These are phyloP conservation scores for Pedetes capensis DNA, from an alignment of 2,113 vertebrate genomes.

Conservation along the genomic window DNA sequence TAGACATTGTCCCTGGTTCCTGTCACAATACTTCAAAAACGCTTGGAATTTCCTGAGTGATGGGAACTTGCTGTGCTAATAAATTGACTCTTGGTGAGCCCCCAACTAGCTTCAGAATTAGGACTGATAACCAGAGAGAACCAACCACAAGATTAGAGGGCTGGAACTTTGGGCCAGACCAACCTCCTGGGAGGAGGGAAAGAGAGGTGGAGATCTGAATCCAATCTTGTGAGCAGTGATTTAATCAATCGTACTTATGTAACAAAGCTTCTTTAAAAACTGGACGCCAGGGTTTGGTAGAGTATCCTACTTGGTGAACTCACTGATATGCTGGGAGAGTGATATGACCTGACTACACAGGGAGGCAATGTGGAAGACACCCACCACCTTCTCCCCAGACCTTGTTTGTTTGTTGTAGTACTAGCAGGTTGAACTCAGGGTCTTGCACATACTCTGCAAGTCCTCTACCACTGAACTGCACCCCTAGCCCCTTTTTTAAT, in stretches of 20 bases:
- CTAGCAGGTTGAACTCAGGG: no score
- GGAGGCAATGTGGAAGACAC: not conserved
- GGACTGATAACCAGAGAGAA: not conserved
- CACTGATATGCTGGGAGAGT: not conserved
- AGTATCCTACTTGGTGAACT: not conserved
- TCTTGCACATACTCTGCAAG: no score
- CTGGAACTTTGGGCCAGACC: not conserved
- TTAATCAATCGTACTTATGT: not conserved
- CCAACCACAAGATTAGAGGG: not conserved
- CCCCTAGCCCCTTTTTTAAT: no score
- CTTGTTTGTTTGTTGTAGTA: no score
- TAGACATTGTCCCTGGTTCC: not conserved
- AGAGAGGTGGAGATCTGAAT: not conserved
- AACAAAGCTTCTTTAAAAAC: not conserved
- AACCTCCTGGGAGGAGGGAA: not conserved
- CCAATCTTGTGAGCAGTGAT: not conserved
- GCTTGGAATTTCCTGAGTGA: not conserved
- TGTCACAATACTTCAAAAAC: not conserved
- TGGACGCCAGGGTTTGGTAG: not conserved
- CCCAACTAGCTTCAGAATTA: not conserved
- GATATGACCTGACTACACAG: not conserved
- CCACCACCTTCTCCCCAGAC: not conserved
- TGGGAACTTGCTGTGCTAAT: not conserved
- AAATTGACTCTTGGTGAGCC: not conserved
- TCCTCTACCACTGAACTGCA: no score